These are phyloP conservation scores for Drosophila meridionalis DNA, from an alignment of 2,888 invertebrate genomes.

Conservation along the genomic window DNA sequence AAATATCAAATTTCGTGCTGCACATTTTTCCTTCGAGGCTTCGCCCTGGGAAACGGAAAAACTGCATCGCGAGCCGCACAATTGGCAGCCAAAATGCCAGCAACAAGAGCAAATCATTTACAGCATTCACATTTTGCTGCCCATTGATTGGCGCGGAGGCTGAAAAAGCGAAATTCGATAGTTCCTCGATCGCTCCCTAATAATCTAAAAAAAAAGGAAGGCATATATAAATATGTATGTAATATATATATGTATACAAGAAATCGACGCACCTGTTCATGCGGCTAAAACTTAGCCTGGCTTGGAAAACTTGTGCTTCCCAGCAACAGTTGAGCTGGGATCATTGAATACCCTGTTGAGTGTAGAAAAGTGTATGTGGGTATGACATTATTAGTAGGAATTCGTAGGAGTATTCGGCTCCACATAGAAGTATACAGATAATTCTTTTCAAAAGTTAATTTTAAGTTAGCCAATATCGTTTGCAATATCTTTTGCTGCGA, in stretches of 20 bases:
- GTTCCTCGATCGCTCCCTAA: constrained; percentile 24
- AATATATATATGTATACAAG: not conserved
- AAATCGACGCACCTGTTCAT: constrained; percentile 50
- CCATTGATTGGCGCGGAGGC: constrained; percentile 73
- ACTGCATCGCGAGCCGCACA: constrained; percentile 51
- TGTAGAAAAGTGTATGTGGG: not conserved
- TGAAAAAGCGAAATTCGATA: constrained; percentile 66
- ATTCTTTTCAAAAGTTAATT: too few relatives aligned
- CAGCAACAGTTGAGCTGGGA: constrained; percentile 40
- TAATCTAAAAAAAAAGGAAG: not conserved
- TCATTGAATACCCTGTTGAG: not conserved
- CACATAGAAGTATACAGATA: too few relatives aligned
- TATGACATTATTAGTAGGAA: not conserved
- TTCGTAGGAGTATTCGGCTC: too few relatives aligned
- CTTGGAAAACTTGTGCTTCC: constrained; percentile 21
- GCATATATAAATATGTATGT: not conserved
- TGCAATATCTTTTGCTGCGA: too few relatives aligned
- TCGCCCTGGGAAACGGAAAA: constrained; percentile 59
- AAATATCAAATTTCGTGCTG: constrained; percentile 75
- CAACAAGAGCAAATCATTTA: constrained; percentile 75
- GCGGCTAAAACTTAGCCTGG: constrained; percentile 18
- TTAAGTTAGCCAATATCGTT: too few relatives aligned
- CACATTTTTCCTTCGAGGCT: constrained; percentile 64
- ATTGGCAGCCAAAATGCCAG: constrained; percentile 79
- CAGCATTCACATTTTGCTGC: constrained; percentile 36